Evolutionary conservation across 2,797 vertebrate species (phyloP), one percentile per base, ranked within the genome.

Genomic region (Chromis chromis): DNA sequence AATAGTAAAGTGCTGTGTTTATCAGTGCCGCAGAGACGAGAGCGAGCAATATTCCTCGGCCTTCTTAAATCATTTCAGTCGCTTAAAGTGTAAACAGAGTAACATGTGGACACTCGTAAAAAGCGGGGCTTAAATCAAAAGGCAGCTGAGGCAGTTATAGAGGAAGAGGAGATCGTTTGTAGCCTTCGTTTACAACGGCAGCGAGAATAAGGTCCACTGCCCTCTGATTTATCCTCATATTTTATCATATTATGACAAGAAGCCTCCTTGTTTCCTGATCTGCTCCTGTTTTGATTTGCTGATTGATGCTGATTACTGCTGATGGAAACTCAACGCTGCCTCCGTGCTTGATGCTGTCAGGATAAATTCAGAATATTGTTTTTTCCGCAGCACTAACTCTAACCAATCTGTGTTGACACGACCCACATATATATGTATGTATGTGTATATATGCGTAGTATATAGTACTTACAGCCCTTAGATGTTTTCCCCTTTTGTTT

Each of bases 1-100:
- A 81, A 88, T 67, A 79, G 74, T 79, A 63, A 79, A 87, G 74
- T 60, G 76, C 57, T 58, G 58, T 44, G 3, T 87, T 79, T 72
- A 74, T 84, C 70, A 12, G 25, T 1, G 19, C 52, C 1, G 24
- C 60, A n/a, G 67, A 66, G 70, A 73, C 46, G 59, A 68, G 57
- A 70, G 72, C 33, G 4, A 70, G 65, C 28, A 39, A 13, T 17
- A 55, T 19, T 65, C 73, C 19, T 27, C 19, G 12, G 8, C 49
- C 25, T 54, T 40, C 60, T 57, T 79, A 79, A 74, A 85, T 85
- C 70, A 75, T 48, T 63, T 21, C 27, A 28, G 52, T 64, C 71
- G 39, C 49, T 58, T 76, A 54, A 60, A 79, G 65, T 70, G 70
- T 84, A 76, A 85, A 74, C 59, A 63, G 59, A 42, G 67, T 28